Evolutionary conservation across 2,888 invertebrate species (phyloP).

Genomic region (Spodoptera picta): DNA sequence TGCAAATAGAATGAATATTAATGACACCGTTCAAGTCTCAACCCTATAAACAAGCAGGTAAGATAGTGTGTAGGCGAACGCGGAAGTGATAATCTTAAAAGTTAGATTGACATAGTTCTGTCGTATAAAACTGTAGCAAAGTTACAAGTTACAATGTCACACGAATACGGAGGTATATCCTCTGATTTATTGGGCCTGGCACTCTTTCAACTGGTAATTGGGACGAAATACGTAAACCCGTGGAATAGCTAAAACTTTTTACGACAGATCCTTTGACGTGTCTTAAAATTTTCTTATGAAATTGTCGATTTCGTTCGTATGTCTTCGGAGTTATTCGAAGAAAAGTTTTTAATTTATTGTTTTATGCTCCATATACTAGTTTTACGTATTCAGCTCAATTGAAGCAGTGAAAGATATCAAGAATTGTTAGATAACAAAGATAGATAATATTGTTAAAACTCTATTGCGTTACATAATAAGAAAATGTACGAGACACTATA

Average conservation of each 20-base stretch:
- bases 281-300: slow-evolving; percentile 54
- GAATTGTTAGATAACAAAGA: too few relatives aligned
- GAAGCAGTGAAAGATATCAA: too few relatives aligned
- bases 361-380: slow-evolving; percentile 11
- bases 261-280: slow-evolving; percentile 54
- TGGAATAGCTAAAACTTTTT: slow-evolving; percentile 69
- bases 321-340: slow-evolving; percentile 13
- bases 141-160: slow-evolving; percentile 84
- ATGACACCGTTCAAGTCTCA: slow-evolving; percentile 47
- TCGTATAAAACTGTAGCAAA: slow-evolving; percentile 79
- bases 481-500: neutral
- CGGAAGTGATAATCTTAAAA: slow-evolving; percentile 87
- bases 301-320: slow-evolving; percentile 38
- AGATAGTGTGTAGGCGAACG: slow-evolving; percentile 73
- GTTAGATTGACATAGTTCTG: slow-evolving; percentile 87
- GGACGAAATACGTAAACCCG: slow-evolving; percentile 75
- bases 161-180: slow-evolving; percentile 68
- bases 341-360: slow-evolving; percentile 31
- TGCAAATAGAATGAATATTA: slow-evolving; percentile 16
- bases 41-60: slow-evolving; percentile 77
- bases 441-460: neutral
- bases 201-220: slow-evolving; percentile 82
- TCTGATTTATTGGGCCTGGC: slow-evolving; percentile 80
- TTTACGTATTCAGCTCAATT: too few relatives aligned
- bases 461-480: neutral